These are phyloP conservation scores for Tragelaphus oryx DNA, from an alignment of 2,797 vertebrate genomes.

Conservation along the genomic window DNA sequence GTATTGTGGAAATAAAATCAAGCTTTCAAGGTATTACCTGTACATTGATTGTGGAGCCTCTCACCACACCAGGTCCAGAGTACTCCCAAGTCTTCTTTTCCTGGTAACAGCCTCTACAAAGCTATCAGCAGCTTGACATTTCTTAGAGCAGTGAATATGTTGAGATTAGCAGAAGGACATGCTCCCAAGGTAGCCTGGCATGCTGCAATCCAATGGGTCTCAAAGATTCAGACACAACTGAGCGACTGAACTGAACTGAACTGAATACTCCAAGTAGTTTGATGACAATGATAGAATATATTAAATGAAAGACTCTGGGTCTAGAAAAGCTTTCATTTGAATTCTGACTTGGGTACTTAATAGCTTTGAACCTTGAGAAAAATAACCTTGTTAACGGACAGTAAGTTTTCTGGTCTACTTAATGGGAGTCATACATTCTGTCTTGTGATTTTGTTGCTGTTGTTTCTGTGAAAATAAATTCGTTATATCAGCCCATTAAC, in stretches of 20 bases:
- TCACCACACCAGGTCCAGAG: not conserved
- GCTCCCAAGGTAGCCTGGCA: not conserved
- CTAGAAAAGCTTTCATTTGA: not conserved
- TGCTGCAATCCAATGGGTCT: not conserved
- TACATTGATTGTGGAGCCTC: rapidly evolving
- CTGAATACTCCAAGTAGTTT: not conserved
- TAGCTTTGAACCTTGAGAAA: not conserved
- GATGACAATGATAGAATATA: not conserved
- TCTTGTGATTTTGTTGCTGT: not conserved
- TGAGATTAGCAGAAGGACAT: not conserved
- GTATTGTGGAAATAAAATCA: not conserved
- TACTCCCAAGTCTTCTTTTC: not conserved
- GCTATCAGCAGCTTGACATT: not conserved
- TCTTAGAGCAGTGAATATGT: not conserved
- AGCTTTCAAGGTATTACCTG: not conserved
- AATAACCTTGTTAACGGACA: not conserved
- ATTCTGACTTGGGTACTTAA: not conserved
- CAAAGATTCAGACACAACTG: not conserved
- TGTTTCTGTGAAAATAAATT: not conserved
- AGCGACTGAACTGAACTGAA: not conserved
- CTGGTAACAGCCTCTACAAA: not conserved
- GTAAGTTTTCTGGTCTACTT: not conserved
- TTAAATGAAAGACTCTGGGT: not conserved
- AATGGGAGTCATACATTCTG: not conserved
- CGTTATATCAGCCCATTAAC: not conserved